phyloP scores from a whole-genome alignment of 2,113 vertebrate species.

The Egretta garzetta region DNA sequence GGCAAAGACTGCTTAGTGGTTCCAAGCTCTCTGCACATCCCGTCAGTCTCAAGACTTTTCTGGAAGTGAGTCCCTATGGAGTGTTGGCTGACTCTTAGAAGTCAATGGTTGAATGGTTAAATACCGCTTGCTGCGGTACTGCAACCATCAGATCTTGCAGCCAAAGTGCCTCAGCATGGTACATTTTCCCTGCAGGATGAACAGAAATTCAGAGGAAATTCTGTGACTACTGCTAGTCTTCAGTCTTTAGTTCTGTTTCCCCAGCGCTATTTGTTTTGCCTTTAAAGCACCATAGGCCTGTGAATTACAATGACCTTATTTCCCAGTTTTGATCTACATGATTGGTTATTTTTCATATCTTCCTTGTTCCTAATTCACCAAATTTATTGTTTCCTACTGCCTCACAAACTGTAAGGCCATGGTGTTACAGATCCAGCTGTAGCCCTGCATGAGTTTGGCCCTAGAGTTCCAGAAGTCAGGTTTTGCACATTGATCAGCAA shows the following conservation, averaged over 20 bases:
- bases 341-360: neutral
- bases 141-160: neutral
- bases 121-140: neutral
- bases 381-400: neutral
- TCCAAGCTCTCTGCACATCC: neutral
- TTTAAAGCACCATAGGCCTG: neutral
- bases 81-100: neutral
- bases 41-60: neutral
- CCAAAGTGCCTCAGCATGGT: neutral
- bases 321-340: accelerated
- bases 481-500: neutral
- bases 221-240: neutral
- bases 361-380: neutral
- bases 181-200: neutral
- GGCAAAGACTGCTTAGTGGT: neutral
- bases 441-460: neutral
- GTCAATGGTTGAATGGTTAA: neutral
- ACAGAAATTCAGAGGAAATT: neutral
- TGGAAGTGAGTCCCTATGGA: neutral
- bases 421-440: neutral
- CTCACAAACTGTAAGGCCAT: neutral
- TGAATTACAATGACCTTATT: neutral
- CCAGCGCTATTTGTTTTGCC: neutral
- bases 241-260: neutral
- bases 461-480: neutral